Evolutionary conservation across 35 echinoderm and acorn worm genomes (phyloP).

Genomic region (Holothuria glaberrima): DNA sequence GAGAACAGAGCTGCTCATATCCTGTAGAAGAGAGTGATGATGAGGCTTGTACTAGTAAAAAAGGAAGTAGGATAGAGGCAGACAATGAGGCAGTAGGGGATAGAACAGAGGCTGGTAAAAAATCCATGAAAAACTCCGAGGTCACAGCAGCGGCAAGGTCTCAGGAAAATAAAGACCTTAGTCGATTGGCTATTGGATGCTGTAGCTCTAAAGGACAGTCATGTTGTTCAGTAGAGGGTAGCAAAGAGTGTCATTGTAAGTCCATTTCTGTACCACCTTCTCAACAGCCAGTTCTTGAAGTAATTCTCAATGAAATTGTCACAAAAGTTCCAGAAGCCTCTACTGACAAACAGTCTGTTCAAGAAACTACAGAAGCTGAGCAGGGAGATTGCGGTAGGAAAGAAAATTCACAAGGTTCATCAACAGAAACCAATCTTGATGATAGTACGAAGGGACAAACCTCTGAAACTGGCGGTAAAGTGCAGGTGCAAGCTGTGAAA

Average conservation of each 20-base stretch:
- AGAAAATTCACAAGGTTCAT: too few relatives aligned
- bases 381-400: too few relatives aligned
- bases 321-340: not conserved
- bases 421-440: too few relatives aligned
- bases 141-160: too few relatives aligned
- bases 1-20: conserved; percentile 88
- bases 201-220: conserved; percentile 24
- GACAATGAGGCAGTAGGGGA: not conserved
- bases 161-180: conserved; percentile 24
- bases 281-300: conserved; percentile 57
- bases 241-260: conserved; percentile 48
- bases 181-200: conserved; percentile 57
- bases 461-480: too few relatives aligned
- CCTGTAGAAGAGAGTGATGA: conserved; percentile 81
- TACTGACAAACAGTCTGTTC: too few relatives aligned
- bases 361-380: too few relatives aligned
- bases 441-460: too few relatives aligned
- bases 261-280: conserved; percentile 37
- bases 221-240: conserved; percentile 30
- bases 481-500: not conserved
- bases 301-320: conserved; percentile 32
- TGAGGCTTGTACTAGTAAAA: not conserved
- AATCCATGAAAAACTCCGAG: too few relatives aligned
- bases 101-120: too few relatives aligned
- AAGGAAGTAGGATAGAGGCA: not conserved